Evolutionary conservation across 2,113 vertebrate genomes (phyloP), one percentile per base, ranked within the genome.

Genomic region (Callopanchax toddi): DNA sequence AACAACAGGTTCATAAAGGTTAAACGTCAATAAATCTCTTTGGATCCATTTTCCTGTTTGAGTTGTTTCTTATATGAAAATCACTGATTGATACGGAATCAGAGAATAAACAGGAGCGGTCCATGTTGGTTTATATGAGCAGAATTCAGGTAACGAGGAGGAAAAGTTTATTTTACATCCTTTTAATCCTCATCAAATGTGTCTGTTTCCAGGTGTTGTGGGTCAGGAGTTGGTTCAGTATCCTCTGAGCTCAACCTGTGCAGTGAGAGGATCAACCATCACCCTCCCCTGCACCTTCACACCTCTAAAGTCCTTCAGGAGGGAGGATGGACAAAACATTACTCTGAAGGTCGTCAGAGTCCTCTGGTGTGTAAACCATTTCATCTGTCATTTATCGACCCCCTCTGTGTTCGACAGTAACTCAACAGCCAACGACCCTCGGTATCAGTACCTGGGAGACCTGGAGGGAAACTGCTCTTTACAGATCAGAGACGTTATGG

Each of bases 371-470:
- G 0, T 43, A 16, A 49, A 65, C 0, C 74, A 81, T 53, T 0
- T 0, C 0, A 48, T 74, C 15, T 81, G 78, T 49, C 56, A 36
- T 0, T 9, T 0, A 0, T 0, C 0, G 1, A 6, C 0, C 1
- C 68, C 54, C 0, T 57, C 69, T 40, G 78, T 84, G 46, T 82
- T 34, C 11, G 72, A 83, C 69, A 86, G 72, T 2, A 0, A 8
- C 0, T 9, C 2, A 13, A 0, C 0, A 0, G 10, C 0, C 1
- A 22, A 0, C 9, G 0, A 12, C 39, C 1, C 23, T 43, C 69
- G 50, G 1, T 77, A 67, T 49, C 11, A 3, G 15, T 86, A 83
- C 57, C 65, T 81, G 59, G 84, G 81, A 62, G 78, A 84, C 69
- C 11, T 0, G 53, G 2, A 11, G 34, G 16, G 22, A 61, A 67